Percentiles rank a stretch among this genome's conserved stretches.
phyloP scores from a whole-genome alignment of 64 coral and sea anemone species.

The Montipora foliosa region DNA sequence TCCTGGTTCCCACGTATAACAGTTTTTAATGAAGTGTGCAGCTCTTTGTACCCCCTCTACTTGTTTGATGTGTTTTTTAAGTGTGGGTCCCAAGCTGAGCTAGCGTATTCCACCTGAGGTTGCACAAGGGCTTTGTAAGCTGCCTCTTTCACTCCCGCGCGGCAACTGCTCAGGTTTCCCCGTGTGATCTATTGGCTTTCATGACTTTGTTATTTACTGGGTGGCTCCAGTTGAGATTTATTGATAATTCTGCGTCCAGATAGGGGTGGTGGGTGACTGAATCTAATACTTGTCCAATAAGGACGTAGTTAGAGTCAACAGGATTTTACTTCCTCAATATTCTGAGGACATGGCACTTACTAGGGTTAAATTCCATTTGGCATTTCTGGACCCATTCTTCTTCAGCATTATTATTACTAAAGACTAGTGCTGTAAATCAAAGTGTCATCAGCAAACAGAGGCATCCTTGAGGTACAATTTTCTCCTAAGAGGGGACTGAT shows the following conservation, averaged over 20 bases:
- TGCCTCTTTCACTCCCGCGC: not conserved
- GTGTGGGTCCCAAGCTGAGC: not conserved
- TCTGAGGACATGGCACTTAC: too few relatives aligned
- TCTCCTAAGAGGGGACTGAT: too few relatives aligned
- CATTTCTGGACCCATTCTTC: too few relatives aligned
- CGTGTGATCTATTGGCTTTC: not conserved
- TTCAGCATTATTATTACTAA: too few relatives aligned
- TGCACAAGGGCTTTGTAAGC: slow-evolving; percentile 9
- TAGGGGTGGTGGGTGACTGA: not conserved
- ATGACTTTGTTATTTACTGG: slow-evolving; percentile 1
- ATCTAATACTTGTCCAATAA: not conserved
- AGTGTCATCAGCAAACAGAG: too few relatives aligned
- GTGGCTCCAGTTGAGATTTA: not conserved
- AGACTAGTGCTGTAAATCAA: too few relatives aligned
- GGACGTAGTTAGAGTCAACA: too few relatives aligned
- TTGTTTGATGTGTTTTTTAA: not conserved
- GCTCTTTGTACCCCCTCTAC: not conserved
- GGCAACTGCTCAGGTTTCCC: not conserved
- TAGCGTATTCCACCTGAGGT: not conserved
- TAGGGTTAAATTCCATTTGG: too few relatives aligned
- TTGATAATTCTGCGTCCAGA: not conserved
- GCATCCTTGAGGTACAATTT: too few relatives aligned
- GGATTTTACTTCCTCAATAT: too few relatives aligned
- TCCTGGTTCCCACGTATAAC: not conserved
- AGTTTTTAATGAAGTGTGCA: not conserved